Base-by-base conservation (phyloP, 1,140 invertebrate genomes). In the Ips typographus region DNA sequence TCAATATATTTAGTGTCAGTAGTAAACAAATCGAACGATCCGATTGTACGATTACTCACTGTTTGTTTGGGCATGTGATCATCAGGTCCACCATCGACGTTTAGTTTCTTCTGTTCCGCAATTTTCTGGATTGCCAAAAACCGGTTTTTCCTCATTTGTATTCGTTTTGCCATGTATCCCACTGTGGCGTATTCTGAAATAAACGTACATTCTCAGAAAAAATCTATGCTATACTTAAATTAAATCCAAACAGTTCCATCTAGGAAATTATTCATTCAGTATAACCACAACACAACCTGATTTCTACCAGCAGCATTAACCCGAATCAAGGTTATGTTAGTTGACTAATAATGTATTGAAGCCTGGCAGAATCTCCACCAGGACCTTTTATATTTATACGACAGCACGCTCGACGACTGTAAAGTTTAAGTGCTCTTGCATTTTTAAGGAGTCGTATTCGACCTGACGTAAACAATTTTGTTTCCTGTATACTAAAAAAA, bases 121-220 rank as follows among this genome's bases (percentile, higher is more conserved):
- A 95, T 90, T 83, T 95, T 95, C 80, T 94, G 92, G 71, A 93
- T 89, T 62, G 90, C 89, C 78, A 91, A 84, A 80, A 93, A 93
- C 73, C 93, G 86, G 83, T 94, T 94, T 84, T 95, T 95, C 76
- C 94, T 85, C 94, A 96, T 96, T 82, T 95, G 92, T 81, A 96
- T 95, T 81, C 94, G 85, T 85, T 96, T 96, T 70, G 94, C 94
- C 90, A 96, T 94, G 83, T 96, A 96, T 73, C 94, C 94, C 70
- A 96, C 94, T 60, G 93, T 94, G 65, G 94, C 94, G 80, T 96
- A 96, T 85, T 96, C 94, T 95, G 86, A 57, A 73, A 73, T 4
- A 41, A 2, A 40, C 55, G 40, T 38, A 53, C 37, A 37, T 55
- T 6, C 44, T 49, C 44, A 49, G 22, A 22, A 22, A 22, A 22